These are phyloP conservation scores for Eulemur albifrons DNA, from an alignment of 2,797 vertebrate genomes.

Conservation along the genomic window DNA sequence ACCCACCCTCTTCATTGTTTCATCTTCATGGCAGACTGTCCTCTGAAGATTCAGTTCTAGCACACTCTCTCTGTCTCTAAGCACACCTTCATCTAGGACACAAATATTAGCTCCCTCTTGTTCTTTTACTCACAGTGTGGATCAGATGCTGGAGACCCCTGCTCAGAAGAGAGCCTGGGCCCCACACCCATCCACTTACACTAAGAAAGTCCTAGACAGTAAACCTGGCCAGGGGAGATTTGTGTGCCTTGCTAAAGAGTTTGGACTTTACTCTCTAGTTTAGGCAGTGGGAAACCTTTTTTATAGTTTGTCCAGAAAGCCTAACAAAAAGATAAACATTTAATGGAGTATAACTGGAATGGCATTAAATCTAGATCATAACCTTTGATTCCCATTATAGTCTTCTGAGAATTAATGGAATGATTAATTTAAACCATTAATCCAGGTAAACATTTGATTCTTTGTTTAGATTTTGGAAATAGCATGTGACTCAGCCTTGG, in stretches of 20 bases:
- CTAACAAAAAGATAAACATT: slow-evolving; percentile 27
- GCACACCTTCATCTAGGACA: background rate
- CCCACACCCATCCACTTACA: background rate
- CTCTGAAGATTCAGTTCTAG: background rate
- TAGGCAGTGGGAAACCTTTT: background rate
- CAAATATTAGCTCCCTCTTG: background rate
- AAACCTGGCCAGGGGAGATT: background rate
- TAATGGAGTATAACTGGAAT: slow-evolving; percentile 27
- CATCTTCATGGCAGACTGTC: background rate
- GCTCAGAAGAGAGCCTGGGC: background rate
- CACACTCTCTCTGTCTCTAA: background rate
- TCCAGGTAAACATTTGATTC: slow-evolving; percentile 53
- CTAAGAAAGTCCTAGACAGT: background rate
- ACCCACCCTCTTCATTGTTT: background rate
- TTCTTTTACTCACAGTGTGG: background rate
- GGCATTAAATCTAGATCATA: slow-evolving; percentile 18
- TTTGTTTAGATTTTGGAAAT: slow-evolving; percentile 48
- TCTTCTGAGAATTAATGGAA: slow-evolving; percentile 46
- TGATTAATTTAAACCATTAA: slow-evolving; percentile 58
- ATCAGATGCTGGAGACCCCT: background rate
- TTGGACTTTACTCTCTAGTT: background rate
- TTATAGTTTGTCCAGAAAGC: slow-evolving; percentile 25
- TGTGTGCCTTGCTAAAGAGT: background rate
- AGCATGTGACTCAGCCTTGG: slow-evolving; percentile 39
- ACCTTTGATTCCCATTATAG: slow-evolving; percentile 1